These are phyloP conservation scores for Solen grandis DNA, from an alignment of 1,140 invertebrate species.

Conservation along the genomic window DNA sequence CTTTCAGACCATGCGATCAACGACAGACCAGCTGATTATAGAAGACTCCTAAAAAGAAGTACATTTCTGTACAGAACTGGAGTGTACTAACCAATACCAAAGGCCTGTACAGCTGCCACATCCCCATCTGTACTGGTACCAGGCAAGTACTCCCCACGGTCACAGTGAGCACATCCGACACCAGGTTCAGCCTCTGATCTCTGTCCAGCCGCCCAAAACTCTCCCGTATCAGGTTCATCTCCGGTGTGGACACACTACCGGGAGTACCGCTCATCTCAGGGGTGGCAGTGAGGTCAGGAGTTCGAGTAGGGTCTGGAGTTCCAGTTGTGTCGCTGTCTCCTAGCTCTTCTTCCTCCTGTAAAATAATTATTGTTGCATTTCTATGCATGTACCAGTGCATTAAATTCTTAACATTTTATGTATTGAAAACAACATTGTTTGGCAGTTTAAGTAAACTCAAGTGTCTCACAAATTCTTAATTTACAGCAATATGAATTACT, in stretches of 20 bases:
- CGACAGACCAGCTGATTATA: too few relatives aligned
- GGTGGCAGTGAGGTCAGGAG: too few relatives aligned
- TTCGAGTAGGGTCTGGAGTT: too few relatives aligned
- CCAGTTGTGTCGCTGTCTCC: not conserved
- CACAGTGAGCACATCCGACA: slow-evolving; percentile 47
- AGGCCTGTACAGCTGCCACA: slow-evolving; percentile 46
- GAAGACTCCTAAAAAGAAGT: too few relatives aligned
- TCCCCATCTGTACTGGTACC: slow-evolving; percentile 51
- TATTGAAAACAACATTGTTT: too few relatives aligned
- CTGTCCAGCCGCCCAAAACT: not conserved
- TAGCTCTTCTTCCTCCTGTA: slow-evolving; percentile 35
- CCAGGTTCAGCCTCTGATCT: slow-evolving; percentile 9
- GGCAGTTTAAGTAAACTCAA: too few relatives aligned
- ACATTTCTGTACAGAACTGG: not conserved
- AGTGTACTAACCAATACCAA: slow-evolving; percentile 13
- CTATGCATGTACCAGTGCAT: too few relatives aligned
- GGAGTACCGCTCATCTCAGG: slow-evolving; percentile 27
- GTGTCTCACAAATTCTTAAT: too few relatives aligned
- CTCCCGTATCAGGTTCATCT: slow-evolving; percentile 5
- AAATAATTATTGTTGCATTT: too few relatives aligned
- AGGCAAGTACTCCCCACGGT: slow-evolving; percentile 40
- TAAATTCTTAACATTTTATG: too few relatives aligned
- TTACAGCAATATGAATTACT: too few relatives aligned
- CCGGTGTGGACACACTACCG: slow-evolving; percentile 1
- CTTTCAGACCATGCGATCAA: too few relatives aligned